Evolutionary conservation across 92 coral and sea anemone species (phyloP).

Genomic region (Pocillopora grandis): DNA sequence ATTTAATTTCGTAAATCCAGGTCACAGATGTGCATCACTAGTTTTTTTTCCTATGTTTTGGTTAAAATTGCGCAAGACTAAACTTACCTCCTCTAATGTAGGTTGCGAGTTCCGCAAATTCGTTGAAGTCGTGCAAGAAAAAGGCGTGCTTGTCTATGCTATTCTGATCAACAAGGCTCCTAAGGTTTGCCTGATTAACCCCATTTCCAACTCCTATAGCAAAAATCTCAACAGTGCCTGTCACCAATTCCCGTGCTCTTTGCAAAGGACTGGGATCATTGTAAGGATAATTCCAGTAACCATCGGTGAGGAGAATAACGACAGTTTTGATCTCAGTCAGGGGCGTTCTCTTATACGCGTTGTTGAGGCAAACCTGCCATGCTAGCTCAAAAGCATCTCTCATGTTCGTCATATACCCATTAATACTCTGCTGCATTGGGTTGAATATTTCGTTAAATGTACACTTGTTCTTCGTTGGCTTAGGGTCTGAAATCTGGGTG

Average conservation of each 20-base stretch:
- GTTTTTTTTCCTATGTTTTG: background rate
- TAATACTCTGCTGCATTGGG: slow-evolving; percentile 10
- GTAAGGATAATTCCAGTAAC: slow-evolving; percentile 60
- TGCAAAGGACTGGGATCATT: slow-evolving; percentile 43
- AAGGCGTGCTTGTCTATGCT: slow-evolving; percentile 54
- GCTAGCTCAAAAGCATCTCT: slow-evolving; percentile 61
- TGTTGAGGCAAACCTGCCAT: slow-evolving; percentile 38
- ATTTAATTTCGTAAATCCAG: too few species aligned
- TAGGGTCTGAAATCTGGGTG: slow-evolving; percentile 17
- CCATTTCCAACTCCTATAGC: slow-evolving; percentile 71
- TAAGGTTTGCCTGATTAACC: slow-evolving; percentile 28
- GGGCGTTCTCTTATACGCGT: slow-evolving; percentile 38
- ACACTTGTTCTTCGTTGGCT: slow-evolving; percentile 60
- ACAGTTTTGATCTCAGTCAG: slow-evolving; percentile 50
- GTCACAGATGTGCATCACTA: background rate
- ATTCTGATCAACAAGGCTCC: background rate
- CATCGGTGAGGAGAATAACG: slow-evolving; percentile 72
- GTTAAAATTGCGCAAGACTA: too few species aligned
- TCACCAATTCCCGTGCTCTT: slow-evolving; percentile 38
- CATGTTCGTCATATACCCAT: slow-evolving; percentile 62
- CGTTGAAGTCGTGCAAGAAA: slow-evolving; percentile 51
- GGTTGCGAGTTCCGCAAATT: slow-evolving; percentile 72
- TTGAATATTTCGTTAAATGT: slow-evolving; percentile 65
- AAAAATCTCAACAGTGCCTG: slow-evolving; percentile 50
- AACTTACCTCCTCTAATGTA: slow-evolving; percentile 79